Percentiles rank a stretch among this genome's conserved stretches.
Evolutionary conservation across 2,888 invertebrate genomes (phyloP).

Genomic region (Rhorus exstirpatorius): DNA sequence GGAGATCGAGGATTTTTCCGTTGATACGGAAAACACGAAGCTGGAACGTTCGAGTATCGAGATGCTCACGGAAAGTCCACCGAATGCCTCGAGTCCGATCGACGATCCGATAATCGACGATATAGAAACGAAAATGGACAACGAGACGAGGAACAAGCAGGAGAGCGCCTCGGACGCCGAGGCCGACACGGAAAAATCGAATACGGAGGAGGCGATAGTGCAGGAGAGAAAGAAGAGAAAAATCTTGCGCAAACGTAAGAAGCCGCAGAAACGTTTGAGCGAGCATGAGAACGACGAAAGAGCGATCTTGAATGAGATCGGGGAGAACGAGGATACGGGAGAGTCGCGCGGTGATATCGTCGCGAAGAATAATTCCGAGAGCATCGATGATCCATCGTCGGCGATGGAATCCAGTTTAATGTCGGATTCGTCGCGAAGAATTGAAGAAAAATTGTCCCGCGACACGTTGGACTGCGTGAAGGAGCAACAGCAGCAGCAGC

Average conservation of each 20-base stretch:
- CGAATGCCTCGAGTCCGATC: constrained; percentile 59
- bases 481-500: constrained; percentile 77
- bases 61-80: constrained; percentile 66
- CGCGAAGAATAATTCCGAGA: constrained; percentile 72
- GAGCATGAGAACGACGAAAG: constrained; percentile 73
- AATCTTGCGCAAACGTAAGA: constrained; percentile 89
- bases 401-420: constrained; percentile 69
- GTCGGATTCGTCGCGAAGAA: constrained; percentile 69
- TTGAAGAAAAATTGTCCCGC: constrained; percentile 61
- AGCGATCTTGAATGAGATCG: constrained; percentile 73
- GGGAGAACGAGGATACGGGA: constrained; percentile 73
- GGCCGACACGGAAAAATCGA: constrained; percentile 86
- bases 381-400: constrained; percentile 60
- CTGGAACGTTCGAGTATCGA: constrained; percentile 76
- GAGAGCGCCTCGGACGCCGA: constrained; percentile 84
- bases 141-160: constrained; percentile 59
- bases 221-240: constrained; percentile 88
- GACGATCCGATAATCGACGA: constrained; percentile 66
- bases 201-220: constrained; percentile 87
- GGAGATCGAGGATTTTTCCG: constrained; percentile 84
- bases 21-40: constrained; percentile 76
- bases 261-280: constrained; percentile 85
- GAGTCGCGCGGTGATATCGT: constrained; percentile 75
- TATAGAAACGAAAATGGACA: constrained; percentile 54
- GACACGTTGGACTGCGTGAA: constrained; percentile 82